Conservation (phyloP, 2,113 vertebrate species). For the Vulpes ferrilata region DNA sequence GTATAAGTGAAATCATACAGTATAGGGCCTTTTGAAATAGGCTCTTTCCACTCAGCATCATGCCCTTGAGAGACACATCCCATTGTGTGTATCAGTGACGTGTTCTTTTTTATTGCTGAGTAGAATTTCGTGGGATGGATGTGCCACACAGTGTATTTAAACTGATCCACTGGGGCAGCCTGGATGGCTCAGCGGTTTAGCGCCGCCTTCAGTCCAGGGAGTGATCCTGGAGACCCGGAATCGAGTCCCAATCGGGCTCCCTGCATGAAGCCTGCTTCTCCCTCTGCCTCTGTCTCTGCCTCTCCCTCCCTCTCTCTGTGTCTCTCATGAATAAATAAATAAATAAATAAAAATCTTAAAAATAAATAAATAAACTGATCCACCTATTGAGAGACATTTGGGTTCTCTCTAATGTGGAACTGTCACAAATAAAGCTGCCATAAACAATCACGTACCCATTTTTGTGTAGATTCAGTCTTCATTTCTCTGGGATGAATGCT, state of each 20-base stretch:
- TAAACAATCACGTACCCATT: background rate
- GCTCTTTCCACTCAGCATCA: background rate
- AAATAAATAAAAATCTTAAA: too few species aligned
- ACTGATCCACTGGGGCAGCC: too few species aligned
- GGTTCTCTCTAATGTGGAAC: background rate
- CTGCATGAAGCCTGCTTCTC: too few species aligned
- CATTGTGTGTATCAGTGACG: background rate
- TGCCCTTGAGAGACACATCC: background rate
- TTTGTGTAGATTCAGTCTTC: background rate
- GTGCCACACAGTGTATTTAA: too few species aligned
- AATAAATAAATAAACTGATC: background rate
- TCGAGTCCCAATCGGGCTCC: too few species aligned
- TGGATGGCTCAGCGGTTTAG: too few species aligned
- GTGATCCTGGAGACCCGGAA: too few species aligned
- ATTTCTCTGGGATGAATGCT: background rate
- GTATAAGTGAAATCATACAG: background rate
- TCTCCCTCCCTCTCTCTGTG: too few species aligned
- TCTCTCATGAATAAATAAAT: too few species aligned
- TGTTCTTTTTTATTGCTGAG: background rate
- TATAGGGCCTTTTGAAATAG: background rate
- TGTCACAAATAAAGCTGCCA: background rate
- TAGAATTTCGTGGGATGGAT: fast-evolving
- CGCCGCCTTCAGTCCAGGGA: too few species aligned
- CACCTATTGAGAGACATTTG: background rate
- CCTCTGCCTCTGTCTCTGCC: too few species aligned